phyloP scores from a whole-genome alignment of 2,888 invertebrate species.

The Clunio marinus region DNA sequence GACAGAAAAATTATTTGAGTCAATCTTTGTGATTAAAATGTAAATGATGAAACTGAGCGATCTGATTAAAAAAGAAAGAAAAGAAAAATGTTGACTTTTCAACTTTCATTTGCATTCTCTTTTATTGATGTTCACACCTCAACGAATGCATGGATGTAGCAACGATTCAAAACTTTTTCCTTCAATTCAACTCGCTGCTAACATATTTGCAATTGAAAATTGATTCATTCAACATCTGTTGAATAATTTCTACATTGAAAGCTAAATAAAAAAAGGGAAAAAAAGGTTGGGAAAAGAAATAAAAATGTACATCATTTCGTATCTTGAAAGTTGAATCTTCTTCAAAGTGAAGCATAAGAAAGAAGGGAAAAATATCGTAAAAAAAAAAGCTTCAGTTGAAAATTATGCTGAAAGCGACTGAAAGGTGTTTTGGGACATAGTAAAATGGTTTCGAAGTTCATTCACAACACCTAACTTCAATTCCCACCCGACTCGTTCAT shows the following conservation, averaged over 20 bases:
- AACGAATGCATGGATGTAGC: background rate
- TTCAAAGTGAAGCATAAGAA: background rate
- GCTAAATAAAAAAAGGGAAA: background rate
- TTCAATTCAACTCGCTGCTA: background rate
- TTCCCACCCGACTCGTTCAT: background rate
- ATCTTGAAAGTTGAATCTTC: background rate
- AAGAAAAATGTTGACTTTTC: too few relatives aligned
- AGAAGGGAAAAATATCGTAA: background rate
- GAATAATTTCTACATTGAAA: slow-evolving; percentile 17
- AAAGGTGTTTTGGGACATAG: background rate
- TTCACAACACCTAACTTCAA: background rate
- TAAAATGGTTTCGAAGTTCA: background rate
- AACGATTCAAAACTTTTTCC: slow-evolving; percentile 1
- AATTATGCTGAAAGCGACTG: background rate
- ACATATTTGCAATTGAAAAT: background rate
- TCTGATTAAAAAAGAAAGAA: too few relatives aligned
- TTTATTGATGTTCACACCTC: too few relatives aligned
- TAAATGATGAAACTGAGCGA: too few relatives aligned
- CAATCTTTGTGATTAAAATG: too few relatives aligned
- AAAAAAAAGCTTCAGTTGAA: background rate
- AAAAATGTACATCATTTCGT: background rate
- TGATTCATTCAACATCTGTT: slow-evolving; percentile 25
- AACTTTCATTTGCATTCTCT: too few relatives aligned
- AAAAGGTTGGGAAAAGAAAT: background rate
- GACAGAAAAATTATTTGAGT: too few relatives aligned